Base-by-base conservation (phyloP, 1,140 invertebrate genomes). In the Drosophila quadrilineata region DNA sequence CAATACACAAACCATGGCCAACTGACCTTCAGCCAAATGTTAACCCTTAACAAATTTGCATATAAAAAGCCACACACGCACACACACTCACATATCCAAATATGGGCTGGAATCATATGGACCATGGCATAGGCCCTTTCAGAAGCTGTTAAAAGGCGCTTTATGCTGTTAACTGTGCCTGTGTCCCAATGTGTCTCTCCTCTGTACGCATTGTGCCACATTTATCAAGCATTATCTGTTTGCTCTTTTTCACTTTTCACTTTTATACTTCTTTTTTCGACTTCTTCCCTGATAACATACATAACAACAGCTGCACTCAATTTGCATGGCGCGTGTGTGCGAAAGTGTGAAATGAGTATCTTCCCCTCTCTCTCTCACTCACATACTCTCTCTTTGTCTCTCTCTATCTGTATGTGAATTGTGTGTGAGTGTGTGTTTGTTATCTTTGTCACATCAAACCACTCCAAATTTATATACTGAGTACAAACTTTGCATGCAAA, bases 211-310 rank as follows among this genome's bases (percentile, higher is more conserved):
- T 54, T 63, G 59, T 63, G 43, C 40, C 66, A 84, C 73, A 84
- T 82, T 82, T 82, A 84, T 82, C 77, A 82, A 73, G 70, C 65
- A 77, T 82, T 82, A 82, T 82, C 73, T 84, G 76, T 73, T 70
- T 58, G 66, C 70, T 17, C 56, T 54, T 62, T 36, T 36, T 49
- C 49, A 43, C 31, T 54, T 58, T 75, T 41, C 24, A 41, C 5
- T 10, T 35, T 35, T 16, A 35, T 43, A 14, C 24, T 5, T 19
- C n/a, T 63, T 71, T 68, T 62, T 49, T 67, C 49, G 24, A 57
- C 57, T n/a, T 59, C 38, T 52, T 69, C 59, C 50, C n/a, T n/a
- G n/a, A n/a, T n/a, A n/a, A n/a, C n/a, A n/a, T n/a, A n/a, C n/a
- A n/a, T 54, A 79, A 85, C 75, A 84, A 75, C 77, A 84, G 79